Evolutionary conservation across 1,140 invertebrate genomes (phyloP).

Genomic region (Drosophila tristis): DNA sequence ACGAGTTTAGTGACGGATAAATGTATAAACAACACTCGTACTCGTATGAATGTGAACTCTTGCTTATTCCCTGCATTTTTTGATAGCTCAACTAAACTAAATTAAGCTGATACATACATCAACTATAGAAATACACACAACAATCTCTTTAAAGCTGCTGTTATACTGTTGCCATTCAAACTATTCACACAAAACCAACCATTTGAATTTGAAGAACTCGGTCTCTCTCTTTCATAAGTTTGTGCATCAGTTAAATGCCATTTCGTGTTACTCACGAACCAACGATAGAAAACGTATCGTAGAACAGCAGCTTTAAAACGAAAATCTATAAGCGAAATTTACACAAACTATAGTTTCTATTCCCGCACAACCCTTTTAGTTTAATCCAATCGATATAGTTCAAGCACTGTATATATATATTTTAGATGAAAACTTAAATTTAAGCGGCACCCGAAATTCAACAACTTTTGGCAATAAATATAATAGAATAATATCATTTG

Average conservation of each 20-base stretch:
- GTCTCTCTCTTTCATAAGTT: too few relatives aligned
- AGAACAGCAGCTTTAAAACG: not conserved
- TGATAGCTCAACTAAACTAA: constrained; percentile 18
- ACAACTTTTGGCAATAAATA: constrained; percentile 19
- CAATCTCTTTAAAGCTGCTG: too few relatives aligned
- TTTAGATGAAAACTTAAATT: constrained; percentile 40
- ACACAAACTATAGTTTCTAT: constrained; percentile 8
- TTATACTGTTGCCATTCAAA: too few relatives aligned
- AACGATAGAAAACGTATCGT: too few relatives aligned
- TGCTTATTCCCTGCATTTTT: constrained; percentile 31
- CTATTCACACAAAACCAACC: too few relatives aligned
- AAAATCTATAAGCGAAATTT: constrained; percentile 1
- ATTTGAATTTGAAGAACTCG: too few relatives aligned
- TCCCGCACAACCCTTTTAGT: constrained; percentile 8
- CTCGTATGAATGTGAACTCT: constrained; percentile 23
- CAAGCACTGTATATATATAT: constrained; percentile 55
- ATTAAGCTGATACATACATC: constrained; percentile 4
- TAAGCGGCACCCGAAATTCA: constrained; percentile 35
- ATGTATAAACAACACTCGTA: constrained; percentile 35
- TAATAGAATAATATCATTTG: constrained; percentile 25
- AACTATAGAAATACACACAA: not conserved
- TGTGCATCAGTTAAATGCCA: too few relatives aligned
- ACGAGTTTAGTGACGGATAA: constrained; percentile 10
- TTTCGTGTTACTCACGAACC: too few relatives aligned
- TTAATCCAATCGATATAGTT: constrained; percentile 35